Percentiles rank a stretch among this genome's conserved stretches.
Conservation (phyloP, 1,140 invertebrate genomes). For the Teleogryllus occipitalis region DNA sequence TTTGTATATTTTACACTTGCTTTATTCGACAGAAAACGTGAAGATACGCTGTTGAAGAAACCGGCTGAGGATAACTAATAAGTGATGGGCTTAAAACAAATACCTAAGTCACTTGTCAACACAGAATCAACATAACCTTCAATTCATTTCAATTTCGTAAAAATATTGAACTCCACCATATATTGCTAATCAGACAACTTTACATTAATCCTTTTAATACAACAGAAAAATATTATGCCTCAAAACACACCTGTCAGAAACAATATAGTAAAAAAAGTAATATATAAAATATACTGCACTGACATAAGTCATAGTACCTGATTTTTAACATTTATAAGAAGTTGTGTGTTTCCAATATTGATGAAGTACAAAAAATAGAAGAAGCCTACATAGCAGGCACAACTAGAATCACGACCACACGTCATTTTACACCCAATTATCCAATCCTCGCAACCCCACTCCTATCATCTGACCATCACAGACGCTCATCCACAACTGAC, state of each 20-base stretch:
- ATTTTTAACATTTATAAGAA: conserved; percentile 29
- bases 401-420: conserved; percentile 13
- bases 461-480: conserved; percentile 12
- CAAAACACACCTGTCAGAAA: too few species aligned
- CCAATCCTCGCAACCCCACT: conserved; percentile 9
- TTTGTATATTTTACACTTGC: too few species aligned
- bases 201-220: too few species aligned
- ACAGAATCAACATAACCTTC: neutral
- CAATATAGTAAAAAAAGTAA: too few species aligned
- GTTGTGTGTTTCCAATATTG: conserved; percentile 24
- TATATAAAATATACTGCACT: too few species aligned
- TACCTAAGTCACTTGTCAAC: neutral
- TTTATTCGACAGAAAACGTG: too few species aligned
- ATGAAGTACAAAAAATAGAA: conserved; percentile 22
- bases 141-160: neutral
- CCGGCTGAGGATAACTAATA: too few species aligned
- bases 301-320: conserved; percentile 22
- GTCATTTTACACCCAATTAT: conserved; percentile 8
- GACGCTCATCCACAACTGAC: conserved; percentile 3
- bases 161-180: too few species aligned
- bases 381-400: conserved; percentile 17
- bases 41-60: too few species aligned
- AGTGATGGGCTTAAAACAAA: neutral
- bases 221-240: too few species aligned
- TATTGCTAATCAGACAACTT: too few species aligned